Evolutionary conservation across 2,797 vertebrate species (phyloP), one percentile per base, ranked within the genome.

Genomic region (Cynodonichthys magdalenae): DNA sequence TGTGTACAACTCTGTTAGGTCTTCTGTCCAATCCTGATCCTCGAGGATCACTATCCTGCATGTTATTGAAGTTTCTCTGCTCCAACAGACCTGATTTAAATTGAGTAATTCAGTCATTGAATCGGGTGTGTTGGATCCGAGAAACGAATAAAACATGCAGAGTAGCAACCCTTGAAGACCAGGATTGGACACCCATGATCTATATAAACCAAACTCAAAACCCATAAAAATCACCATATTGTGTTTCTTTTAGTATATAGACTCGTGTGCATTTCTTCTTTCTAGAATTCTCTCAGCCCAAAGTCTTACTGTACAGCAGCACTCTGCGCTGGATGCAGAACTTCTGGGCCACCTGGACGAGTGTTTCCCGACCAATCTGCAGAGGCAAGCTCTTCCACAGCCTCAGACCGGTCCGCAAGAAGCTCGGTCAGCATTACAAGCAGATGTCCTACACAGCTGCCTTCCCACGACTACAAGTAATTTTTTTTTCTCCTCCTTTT

Each of bases 261-360:
- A 34, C 27, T 8, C 59, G 0, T 42, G 2, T 52, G 2, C 46
- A 1, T 34, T 19, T 52, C 20, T 36, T 39, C 24, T 34, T 63
- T 74, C 53, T 81, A 99, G 97, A 96, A 51, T 84, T 90, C 17
- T 91, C 86, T 55, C 94, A 96, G 90, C 97, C 97, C 27, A 94
- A 92, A 79, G 95, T 99, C 83, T 93, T 99, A 70, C 90, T 99
- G 46, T 99, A 99, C 75, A 99, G 98, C 92, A 99, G 96, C 90
- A 99, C 98, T 0, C 89, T 99, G 67, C 97, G 98, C 63, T 99
- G 98, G 98, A 99, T 99, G 97, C 98, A 99, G 81, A 99, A 99
- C 90, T 99, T 99, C 62, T 99, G 96, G 97, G 97, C 97, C 66
- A 99, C 96, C 0, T 99, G 97, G 97, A 98, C 95, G 63, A 94